phyloP scores from a whole-genome alignment of 1,140 invertebrate species.

The Drosophila paulistorum region DNA sequence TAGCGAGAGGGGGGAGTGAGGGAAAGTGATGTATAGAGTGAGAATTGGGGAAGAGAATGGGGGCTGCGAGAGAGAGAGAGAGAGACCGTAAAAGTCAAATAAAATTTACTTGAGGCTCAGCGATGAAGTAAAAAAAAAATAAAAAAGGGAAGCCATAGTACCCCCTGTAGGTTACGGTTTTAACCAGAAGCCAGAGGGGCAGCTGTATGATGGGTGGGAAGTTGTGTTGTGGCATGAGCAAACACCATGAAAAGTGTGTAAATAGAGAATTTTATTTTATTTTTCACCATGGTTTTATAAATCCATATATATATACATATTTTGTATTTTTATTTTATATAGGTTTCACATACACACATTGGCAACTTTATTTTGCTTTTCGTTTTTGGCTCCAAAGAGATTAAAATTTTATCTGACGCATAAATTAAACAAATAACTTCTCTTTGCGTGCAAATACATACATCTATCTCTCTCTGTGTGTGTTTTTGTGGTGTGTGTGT shows the following conservation, averaged over 20 bases:
- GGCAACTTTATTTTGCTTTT: slow-evolving; percentile 70
- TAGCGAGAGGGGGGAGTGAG: neutral
- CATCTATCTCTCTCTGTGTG: slow-evolving; percentile 7
- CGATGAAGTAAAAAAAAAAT: slow-evolving; percentile 24
- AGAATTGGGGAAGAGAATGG: slow-evolving; percentile 23
- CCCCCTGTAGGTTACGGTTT: slow-evolving; percentile 60
- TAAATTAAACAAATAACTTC: slow-evolving; percentile 82
- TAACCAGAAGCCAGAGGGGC: neutral
- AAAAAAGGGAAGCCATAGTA: slow-evolving; percentile 61
- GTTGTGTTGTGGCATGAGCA: neutral
- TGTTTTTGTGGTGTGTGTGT: slow-evolving; percentile 32
- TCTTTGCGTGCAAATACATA: slow-evolving; percentile 36
- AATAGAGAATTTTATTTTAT: slow-evolving; percentile 78
- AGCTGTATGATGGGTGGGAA: neutral
- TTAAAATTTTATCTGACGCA: slow-evolving; percentile 82
- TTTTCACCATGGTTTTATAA: slow-evolving; percentile 31
- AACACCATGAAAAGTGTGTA: slow-evolving; percentile 70
- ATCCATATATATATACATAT: slow-evolving; percentile 24
- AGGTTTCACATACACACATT: slow-evolving; percentile 8
- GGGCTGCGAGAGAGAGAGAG: neutral
- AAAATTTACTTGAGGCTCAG: slow-evolving; percentile 38
- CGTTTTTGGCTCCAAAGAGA: slow-evolving; percentile 71
- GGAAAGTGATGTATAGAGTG: neutral
- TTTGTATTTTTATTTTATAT: slow-evolving; percentile 22
- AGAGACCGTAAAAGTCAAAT: slow-evolving; percentile 29